These are phyloP conservation scores for Diplodus sargus DNA, from an alignment of 2,797 vertebrate species.

Conservation along the genomic window DNA sequence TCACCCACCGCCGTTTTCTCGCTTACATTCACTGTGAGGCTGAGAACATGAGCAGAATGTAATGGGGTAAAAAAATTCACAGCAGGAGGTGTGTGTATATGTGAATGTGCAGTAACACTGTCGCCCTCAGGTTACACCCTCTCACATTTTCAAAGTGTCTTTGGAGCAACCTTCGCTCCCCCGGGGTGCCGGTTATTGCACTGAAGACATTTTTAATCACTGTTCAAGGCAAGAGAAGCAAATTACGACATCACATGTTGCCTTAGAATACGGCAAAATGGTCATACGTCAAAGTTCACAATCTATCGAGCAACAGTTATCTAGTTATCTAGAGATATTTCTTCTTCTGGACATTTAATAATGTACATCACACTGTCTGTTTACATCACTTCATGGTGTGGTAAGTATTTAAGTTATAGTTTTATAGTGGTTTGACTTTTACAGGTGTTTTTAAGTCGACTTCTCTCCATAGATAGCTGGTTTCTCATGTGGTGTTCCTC, in stretches of 20 bases:
- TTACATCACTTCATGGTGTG: not conserved
- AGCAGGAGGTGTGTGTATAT: not conserved
- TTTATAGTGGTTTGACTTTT: not conserved
- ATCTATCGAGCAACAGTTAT: not conserved
- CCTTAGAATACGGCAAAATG: not conserved
- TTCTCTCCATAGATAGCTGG: not conserved
- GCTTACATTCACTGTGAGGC: constrained; percentile 41
- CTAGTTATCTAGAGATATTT: not conserved
- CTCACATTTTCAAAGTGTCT: constrained; percentile 21
- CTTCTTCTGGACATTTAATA: not conserved
- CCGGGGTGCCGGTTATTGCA: not conserved
- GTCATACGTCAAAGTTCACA: not conserved
- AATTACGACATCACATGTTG: not conserved
- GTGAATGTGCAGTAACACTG: constrained; percentile 10
- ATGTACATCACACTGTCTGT: not conserved
- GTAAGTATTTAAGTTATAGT: not conserved
- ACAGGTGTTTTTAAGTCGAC: not conserved
- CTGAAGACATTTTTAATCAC: not conserved
- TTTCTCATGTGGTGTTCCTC: constrained; percentile 2
- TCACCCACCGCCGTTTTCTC: constrained; percentile 13
- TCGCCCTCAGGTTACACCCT: constrained; percentile 39
- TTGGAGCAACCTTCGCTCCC: constrained; percentile 15
- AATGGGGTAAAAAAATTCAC: constrained; percentile 23
- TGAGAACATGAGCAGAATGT: constrained; percentile 55
- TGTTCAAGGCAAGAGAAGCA: not conserved